Percentiles rank a stretch among this genome's conserved stretches.
Evolutionary conservation across 2,113 vertebrate species (phyloP).

Genomic region (Heptranchias perlo): DNA sequence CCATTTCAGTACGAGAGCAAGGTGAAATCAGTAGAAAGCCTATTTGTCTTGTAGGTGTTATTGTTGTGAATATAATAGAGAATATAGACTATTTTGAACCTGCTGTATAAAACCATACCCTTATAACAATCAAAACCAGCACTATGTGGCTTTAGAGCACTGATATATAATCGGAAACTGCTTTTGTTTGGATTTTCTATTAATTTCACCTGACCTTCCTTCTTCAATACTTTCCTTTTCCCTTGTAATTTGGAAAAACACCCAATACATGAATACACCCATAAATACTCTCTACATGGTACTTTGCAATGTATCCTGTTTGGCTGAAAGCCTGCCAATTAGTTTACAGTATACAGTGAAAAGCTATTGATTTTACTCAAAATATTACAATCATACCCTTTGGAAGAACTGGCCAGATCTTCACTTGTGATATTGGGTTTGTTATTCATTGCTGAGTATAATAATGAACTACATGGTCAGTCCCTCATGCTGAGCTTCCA

Average conservation of each 20-base stretch:
- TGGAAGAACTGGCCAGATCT: no score
- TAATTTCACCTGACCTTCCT: not conserved
- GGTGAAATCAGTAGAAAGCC: not conserved
- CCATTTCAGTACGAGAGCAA: not conserved
- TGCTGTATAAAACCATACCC: not conserved
- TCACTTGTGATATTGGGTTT: no score
- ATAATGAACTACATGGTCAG: no score
- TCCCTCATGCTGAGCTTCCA: no score
- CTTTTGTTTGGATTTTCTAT: not conserved
- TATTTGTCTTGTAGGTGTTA: not conserved
- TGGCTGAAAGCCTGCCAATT: no score
- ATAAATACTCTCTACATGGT: not conserved
- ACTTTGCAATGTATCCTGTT: no score
- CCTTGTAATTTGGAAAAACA: not conserved
- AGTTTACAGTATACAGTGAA: no score
- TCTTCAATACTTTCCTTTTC: not conserved
- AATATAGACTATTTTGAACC: not conserved
- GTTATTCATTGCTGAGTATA: no score
- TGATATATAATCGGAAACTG: not conserved
- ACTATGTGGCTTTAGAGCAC: not conserved
- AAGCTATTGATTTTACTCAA: no score
- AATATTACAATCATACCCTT: no score
- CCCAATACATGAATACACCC: not conserved
- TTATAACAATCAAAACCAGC: not conserved
- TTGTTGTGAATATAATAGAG: not conserved